Base-by-base conservation (phyloP, 2,888 invertebrate species). In the Thyatira batis region DNA sequence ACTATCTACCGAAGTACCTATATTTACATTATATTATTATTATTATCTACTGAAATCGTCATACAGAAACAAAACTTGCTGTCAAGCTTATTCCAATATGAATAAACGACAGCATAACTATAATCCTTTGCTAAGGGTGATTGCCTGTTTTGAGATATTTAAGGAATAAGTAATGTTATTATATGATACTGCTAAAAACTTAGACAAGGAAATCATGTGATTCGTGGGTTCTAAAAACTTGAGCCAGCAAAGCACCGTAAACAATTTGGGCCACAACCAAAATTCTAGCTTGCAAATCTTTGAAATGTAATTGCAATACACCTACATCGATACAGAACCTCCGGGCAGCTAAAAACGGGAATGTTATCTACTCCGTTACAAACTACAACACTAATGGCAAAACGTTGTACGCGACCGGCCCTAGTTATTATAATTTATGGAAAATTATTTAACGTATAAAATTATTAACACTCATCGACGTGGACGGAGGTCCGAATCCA, bases 251-350 rank as follows among this genome's bases (percentile, higher is more conserved):
- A 5, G 23, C 51, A 46, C 55, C 63, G 63, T 72, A 69, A 65
- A 56, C 74, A 59, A 49, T 73, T 67, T 75, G 66, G 50, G 63
- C 79, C 81, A 67, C 62, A 55, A 54, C 55, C 63, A 56, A 56
- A 71, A 67, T 59, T 65, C 69, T 72, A 72, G 69, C 75, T 73
- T 79, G 84, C 85, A 87, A 85, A 86, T 87, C 82, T 85, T 81
- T 78, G 75, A 82, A 73, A 77, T 82, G 80, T 87, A 85, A 86
- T 86, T 84, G 82, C 82, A 78, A 79, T 79, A 80, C 80, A 80
- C 75, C 77, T 80, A 79, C 75, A 69, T 72, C 68, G 77, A 75
- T 82, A 85, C 76, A 76, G 76, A 76, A 75, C 74, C 72, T 71
- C 70, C 67, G 70, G 63, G 66, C 25, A 62, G 59, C 52, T 61